phyloP scores from a whole-genome alignment of 1,140 invertebrate species.

The Heliconius hermathena region DNA sequence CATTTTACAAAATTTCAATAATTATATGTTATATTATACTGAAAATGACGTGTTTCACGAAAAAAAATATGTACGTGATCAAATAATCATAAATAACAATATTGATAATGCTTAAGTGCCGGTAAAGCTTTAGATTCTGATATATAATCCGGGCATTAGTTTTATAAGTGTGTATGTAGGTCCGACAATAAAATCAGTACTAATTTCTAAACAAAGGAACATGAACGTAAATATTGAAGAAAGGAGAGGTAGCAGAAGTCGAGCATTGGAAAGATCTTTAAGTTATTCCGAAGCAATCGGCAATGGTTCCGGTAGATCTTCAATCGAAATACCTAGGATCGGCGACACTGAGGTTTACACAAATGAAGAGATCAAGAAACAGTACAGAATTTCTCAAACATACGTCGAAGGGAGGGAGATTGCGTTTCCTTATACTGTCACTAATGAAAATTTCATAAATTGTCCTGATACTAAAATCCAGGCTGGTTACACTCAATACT shows the following conservation, averaged over 20 bases:
- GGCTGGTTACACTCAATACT: conserved; percentile 47
- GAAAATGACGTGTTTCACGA: not conserved
- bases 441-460: conserved; percentile 46
- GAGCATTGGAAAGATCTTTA: conserved; percentile 66
- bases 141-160: conserved; percentile 17
- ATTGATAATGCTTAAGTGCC: conserved; percentile 3
- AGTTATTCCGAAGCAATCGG: conserved; percentile 76
- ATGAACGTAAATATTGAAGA: conserved; percentile 43
- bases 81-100: conserved; percentile 6
- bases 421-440: conserved; percentile 51
- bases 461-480: conserved; percentile 25
- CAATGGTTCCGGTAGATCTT: conserved; percentile 60
- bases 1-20: conserved; percentile 5
- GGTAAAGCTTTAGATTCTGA: conserved; percentile 19
- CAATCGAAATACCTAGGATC: conserved; percentile 70
- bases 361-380: conserved; percentile 74
- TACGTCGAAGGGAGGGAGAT: conserved; percentile 77
- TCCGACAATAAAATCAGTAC: not conserved
- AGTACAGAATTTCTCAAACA: conserved; percentile 72
- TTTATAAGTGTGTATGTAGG: conserved; percentile 7
- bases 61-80: not conserved
- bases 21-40: not conserved
- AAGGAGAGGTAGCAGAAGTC: conserved; percentile 56
- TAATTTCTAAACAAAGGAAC: not conserved
- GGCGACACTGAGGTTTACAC: conserved; percentile 68